A percentile compares a stretch with the other conserved stretches of the same genome.
Conservation (phyloP, 2,113 vertebrate species). For the Cryptotis parvus region DNA sequence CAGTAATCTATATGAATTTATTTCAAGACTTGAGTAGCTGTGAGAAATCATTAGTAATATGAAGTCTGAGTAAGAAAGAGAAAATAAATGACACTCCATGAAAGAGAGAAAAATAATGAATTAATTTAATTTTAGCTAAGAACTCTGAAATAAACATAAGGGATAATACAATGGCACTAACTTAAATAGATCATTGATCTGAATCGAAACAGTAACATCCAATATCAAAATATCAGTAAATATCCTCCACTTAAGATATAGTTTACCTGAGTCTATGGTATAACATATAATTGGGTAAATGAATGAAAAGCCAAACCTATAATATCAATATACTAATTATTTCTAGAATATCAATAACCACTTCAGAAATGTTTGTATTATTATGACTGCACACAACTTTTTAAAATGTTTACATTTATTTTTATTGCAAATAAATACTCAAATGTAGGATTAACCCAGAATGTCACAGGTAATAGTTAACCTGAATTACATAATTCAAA, state of each 20-base stretch:
- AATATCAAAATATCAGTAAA: constrained; percentile 4
- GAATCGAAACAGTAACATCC: neutral
- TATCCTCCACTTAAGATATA: neutral
- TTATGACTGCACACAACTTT: neutral
- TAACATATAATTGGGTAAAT: neutral
- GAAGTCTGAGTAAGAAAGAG: constrained; percentile 47
- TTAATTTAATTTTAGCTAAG: constrained; percentile 10
- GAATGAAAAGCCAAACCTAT: neutral
- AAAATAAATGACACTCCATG: constrained; percentile 47
- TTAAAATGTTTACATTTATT: constrained; percentile 26
- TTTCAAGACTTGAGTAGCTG: constrained; percentile 54
- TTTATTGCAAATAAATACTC: neutral
- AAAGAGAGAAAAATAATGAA: constrained; percentile 34
- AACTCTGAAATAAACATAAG: neutral
- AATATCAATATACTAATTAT: neutral
- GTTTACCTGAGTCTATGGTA: neutral
- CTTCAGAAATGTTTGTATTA: constrained; percentile 8
- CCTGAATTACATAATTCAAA: constrained; percentile 38
- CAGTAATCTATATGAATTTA: constrained; percentile 58
- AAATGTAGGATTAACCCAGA: neutral
- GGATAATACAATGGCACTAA: constrained; percentile 1
- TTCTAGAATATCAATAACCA: neutral
- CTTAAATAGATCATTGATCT: neutral
- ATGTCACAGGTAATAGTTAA: neutral
- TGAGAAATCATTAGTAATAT: constrained; percentile 63